Conservation (phyloP, 2,888 invertebrate genomes). For the Amphipoea oculea region DNA sequence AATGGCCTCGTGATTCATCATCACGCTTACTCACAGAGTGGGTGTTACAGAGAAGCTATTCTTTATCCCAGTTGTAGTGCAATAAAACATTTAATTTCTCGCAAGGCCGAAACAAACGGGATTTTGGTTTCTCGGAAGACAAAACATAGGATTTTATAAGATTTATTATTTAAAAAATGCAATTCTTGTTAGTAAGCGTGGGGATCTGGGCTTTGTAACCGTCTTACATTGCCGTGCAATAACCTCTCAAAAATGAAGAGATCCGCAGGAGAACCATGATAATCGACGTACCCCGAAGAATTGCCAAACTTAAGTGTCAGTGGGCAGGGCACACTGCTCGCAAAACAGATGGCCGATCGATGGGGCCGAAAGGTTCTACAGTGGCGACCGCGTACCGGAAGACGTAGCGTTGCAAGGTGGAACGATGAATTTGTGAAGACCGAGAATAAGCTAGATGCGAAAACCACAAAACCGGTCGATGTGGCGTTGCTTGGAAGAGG, state of each 20-base stretch:
- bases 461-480: background rate
- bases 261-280: too few species aligned
- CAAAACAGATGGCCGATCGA: too few species aligned
- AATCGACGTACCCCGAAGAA: too few species aligned
- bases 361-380: too few species aligned
- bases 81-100: constrained; percentile 42
- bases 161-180: constrained; percentile 8
- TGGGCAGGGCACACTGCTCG: too few species aligned
- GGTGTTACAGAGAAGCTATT: constrained; percentile 42
- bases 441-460: background rate
- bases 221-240: background rate
- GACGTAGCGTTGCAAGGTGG: too few species aligned
- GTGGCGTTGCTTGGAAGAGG: too few species aligned
- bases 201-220: background rate
- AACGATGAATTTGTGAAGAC: too few species aligned
- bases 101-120: constrained; percentile 15
- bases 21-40: constrained; percentile 39
- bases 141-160: constrained; percentile 36
- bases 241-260: background rate
- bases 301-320: too few species aligned
- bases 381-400: too few species aligned
- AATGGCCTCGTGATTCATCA: constrained; percentile 47
- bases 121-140: constrained; percentile 26
- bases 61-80: constrained; percentile 32
- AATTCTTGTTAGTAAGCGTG: background rate